phyloP scores from a whole-genome alignment of 2,888 invertebrate genomes.

The Orchesella flavescens region DNA sequence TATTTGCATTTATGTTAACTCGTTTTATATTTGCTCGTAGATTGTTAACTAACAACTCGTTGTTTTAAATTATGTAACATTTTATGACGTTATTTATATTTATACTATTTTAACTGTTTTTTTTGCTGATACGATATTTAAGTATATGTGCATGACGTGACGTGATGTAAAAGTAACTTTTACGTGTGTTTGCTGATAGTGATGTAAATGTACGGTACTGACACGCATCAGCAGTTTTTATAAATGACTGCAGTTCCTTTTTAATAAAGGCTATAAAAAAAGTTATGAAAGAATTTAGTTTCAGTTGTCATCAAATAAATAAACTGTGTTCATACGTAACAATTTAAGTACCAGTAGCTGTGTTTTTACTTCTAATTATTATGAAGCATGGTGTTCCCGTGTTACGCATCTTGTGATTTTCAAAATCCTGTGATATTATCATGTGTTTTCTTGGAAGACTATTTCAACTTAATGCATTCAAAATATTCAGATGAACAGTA shows the following conservation, averaged over 20 bases:
- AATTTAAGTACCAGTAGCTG: too few relatives aligned
- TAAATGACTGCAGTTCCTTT: conserved; percentile 14
- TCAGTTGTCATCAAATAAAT: neutral
- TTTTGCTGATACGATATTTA: neutral
- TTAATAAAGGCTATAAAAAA: neutral
- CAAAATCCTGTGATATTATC: too few relatives aligned
- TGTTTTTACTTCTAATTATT: too few relatives aligned
- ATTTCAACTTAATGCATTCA: too few relatives aligned
- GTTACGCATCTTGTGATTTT: too few relatives aligned
- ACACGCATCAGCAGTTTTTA: neutral
- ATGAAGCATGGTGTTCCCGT: too few relatives aligned
- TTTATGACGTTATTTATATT: neutral
- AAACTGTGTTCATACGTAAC: neutral
- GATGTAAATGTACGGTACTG: neutral
- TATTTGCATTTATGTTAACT: too few relatives aligned
- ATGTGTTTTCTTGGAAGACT: too few relatives aligned
- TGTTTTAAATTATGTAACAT: neutral
- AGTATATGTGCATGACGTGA: too few relatives aligned
- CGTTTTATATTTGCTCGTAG: neutral
- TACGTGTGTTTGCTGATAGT: too few relatives aligned
- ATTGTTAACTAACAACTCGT: neutral
- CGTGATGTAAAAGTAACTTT: too few relatives aligned
- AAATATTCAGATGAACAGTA: too few relatives aligned
- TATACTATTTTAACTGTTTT: neutral
- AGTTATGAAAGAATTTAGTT: conserved; percentile 17